A percentile compares a stretch with the other conserved stretches of the same genome.
Evolutionary conservation across 2,797 vertebrate genomes (phyloP).

Genomic region (Danionella dracula): DNA sequence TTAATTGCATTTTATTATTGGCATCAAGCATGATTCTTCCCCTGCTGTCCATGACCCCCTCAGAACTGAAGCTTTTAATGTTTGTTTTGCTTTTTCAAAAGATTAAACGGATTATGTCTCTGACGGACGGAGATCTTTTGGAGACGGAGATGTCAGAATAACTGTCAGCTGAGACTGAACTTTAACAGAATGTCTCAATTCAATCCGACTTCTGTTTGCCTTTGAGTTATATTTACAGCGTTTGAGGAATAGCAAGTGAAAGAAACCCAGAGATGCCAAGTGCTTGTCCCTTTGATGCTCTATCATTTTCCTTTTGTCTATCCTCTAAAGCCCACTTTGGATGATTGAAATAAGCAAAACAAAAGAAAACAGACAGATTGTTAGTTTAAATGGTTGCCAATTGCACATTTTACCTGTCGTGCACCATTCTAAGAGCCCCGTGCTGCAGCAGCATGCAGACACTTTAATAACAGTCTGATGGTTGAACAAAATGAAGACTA

Average conservation of each 20-base stretch:
- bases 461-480: slow-evolving; percentile 35
- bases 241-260: neutral
- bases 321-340: slow-evolving; percentile 2
- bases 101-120: neutral
- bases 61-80: neutral
- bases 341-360: slow-evolving; percentile 20
- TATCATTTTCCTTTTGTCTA: slow-evolving; percentile 28
- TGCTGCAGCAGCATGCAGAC: neutral
- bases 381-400: slow-evolving; percentile 23
- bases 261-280: neutral
- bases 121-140: neutral
- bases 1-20: neutral
- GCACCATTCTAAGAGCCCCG: neutral
- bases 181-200: neutral
- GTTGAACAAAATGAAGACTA: slow-evolving; percentile 57
- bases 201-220: neutral
- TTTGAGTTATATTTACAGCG: neutral
- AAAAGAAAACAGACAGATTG: slow-evolving; percentile 9
- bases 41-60: neutral
- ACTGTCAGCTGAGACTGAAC: neutral
- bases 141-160: neutral
- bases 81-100: neutral
- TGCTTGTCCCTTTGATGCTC: slow-evolving; percentile 15
- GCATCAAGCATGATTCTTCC: neutral
- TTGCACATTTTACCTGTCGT: slow-evolving; percentile 8